These are phyloP conservation scores for Bombus consobrinus DNA, from an alignment of 1,140 invertebrate genomes.

Conservation along the genomic window DNA sequence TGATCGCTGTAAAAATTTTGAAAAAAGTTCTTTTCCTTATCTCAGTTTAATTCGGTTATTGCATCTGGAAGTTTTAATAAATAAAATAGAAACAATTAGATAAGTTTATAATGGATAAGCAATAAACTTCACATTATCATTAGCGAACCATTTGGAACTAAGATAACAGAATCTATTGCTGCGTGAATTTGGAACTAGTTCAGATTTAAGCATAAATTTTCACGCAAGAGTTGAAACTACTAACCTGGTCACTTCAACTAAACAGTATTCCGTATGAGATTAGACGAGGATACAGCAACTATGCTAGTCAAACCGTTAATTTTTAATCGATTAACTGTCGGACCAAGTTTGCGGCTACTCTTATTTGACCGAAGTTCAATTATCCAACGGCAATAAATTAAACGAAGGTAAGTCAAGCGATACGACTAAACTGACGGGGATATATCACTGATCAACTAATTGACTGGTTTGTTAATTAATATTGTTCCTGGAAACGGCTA, in stretches of 20 bases:
- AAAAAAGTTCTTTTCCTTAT: too few species aligned
- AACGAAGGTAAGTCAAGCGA: not conserved
- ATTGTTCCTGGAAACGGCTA: not conserved
- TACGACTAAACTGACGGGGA: not conserved
- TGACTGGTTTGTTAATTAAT: not conserved
- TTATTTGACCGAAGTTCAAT: not conserved
- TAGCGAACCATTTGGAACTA: too few species aligned
- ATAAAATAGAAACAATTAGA: too few species aligned
- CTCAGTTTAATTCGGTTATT: too few species aligned
- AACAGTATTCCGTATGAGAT: not conserved
- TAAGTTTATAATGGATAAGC: too few species aligned
- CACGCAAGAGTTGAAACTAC: not conserved
- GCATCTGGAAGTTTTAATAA: too few species aligned
- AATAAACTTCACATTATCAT: not conserved
- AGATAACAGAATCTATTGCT: not conserved
- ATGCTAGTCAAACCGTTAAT: not conserved
- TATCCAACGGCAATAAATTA: slow-evolving; percentile 3
- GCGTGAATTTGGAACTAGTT: slow-evolving; percentile 8
- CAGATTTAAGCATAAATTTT: slow-evolving; percentile 22
- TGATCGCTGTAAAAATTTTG: too few species aligned
- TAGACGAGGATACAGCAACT: not conserved
- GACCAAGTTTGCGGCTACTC: not conserved
- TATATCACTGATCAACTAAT: not conserved
- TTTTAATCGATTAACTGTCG: not conserved
- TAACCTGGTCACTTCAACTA: not conserved